Base-by-base conservation (phyloP, 2,888 invertebrate species). In the Incurvaria masculella region DNA sequence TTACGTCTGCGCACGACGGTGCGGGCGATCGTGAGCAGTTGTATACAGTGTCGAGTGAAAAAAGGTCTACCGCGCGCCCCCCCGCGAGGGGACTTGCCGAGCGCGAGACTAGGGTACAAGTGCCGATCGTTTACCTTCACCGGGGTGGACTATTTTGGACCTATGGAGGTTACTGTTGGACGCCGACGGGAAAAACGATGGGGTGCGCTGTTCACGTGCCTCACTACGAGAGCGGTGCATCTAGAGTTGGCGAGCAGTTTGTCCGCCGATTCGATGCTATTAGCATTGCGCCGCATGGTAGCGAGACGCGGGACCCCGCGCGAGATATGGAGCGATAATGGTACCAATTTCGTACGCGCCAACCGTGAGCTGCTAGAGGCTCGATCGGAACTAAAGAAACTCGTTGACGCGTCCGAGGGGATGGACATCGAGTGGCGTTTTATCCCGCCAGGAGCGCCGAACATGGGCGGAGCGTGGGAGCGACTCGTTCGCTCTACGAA, bases 191-290 rank as follows among this genome's bases (percentile, higher is more conserved):
- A 33, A n/a, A 55, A 53, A 41, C 46, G 45, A 16, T 55, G 54
- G 46, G 18, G 55, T 3, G 23, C 48, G 6, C 21, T 55, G 1
- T 57, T 55, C 18, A 46, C 54, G 40, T 63, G 62, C 45, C 49
- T 59, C 8, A 44, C 52, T 2, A 56, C 57, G 45, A 52, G 56
- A 45, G 60, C 54, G 5, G 46, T 53, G 5, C 49, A 56, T 42
- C 45, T 57, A 14, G 56, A 57, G 27, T 33, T 53, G 17, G 55
- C 53, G 10, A 46, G 42, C 10, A 49, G 52, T 23, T 45, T 55
- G 14, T 45, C 51, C 10, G 51, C 55, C 5, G 47, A 52, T 10
- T 46, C 49, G 1, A 55, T 55, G 40, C 8, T 56, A 11, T 49
- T 49, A 11, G 48, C 52, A 6, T 46, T 54, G 4, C 45, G 51